Evolutionary conservation across 2,113 vertebrate genomes (phyloP), one percentile per base, ranked within the genome.

Genomic region (Varanus komodoensis): DNA sequence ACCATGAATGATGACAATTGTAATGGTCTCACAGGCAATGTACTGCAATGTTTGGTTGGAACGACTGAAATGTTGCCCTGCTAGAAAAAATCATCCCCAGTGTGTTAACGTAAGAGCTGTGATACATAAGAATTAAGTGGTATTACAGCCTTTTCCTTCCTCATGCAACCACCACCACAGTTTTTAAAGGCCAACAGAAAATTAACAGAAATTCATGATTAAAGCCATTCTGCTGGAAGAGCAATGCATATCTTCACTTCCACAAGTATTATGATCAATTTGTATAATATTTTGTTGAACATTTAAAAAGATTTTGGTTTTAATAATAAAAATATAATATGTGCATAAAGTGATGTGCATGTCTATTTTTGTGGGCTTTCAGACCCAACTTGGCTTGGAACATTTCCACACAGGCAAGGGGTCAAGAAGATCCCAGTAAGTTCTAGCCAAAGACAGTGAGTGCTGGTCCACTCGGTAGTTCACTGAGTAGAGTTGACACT

Each of bases 171-270:
- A 44, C 84, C 73, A n/a, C 34, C 88, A 25, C 89, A 85, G 80
- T 19, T 83, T 86, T 90, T 34, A 79, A 82, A 89, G 82, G 82
- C 87, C 77, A 84, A 32, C 64, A 85, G 32, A 91, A 87, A 91
- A 88, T 92, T 87, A 82, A 82, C 84, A 57, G 44, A 78, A 89
- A 27, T 57, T 69, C 52, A 79, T 82, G 90, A 75, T 89, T 94
- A 89, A 96, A 96, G 96, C 96, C 96, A 95, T 95, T 96, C 87
- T 85, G 91, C 83, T 21, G 84, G 87, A 95, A 91, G 92, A 93
- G 93, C 82, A 73, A 84, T 84, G 89, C 83, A 27, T 44, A 92
- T 23, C 87, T 94, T 95, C 93, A 78, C 85, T 90, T 67, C 89
- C 90, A 93, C n/a, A 89, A 93, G 92, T 92, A 93, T 87, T 94